A percentile compares a stretch with the other conserved stretches of the same genome.
Evolutionary conservation across 2,797 vertebrate genomes (phyloP).

Genomic region (Syngnathus acus): DNA sequence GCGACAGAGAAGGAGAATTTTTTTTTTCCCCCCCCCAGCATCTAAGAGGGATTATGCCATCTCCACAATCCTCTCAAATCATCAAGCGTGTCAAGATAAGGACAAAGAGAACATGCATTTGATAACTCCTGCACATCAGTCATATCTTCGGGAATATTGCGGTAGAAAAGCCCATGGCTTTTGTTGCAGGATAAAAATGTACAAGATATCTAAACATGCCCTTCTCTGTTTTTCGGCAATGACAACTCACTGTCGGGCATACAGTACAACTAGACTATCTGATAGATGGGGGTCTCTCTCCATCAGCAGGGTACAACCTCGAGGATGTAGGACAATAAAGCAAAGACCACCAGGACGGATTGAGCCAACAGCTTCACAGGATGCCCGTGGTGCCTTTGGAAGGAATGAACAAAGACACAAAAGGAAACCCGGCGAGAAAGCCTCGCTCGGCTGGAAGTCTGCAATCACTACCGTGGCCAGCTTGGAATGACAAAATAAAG

Average conservation of each 20-base stretch:
- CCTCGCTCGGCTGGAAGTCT: conserved; percentile 45
- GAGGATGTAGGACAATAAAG: conserved; percentile 40
- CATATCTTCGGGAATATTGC: conserved; percentile 9
- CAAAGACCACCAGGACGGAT: conserved; percentile 55
- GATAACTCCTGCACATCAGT: conserved; percentile 21
- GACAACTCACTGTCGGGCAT: conserved; percentile 27
- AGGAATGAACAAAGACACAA: conserved; percentile 54
- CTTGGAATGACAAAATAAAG: conserved; percentile 32
- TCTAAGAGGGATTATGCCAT: conserved; percentile 25
- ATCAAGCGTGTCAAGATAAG: conserved; percentile 29
- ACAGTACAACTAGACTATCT: conserved; percentile 13
- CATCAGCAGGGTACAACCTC: conserved; percentile 47
- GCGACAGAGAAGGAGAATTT: conserved; percentile 26
- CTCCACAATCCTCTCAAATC: conserved; percentile 30
- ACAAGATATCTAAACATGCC: neutral
- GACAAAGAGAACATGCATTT: conserved; percentile 27
- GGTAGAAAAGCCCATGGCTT: conserved; percentile 4
- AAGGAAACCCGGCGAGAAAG: conserved; percentile 45
- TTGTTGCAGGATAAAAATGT: neutral
- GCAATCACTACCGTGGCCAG: conserved; percentile 29
- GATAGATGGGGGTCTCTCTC: conserved; percentile 6
- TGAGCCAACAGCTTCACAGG: conserved; percentile 45
- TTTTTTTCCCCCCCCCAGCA: neutral
- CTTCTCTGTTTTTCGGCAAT: conserved; percentile 25
- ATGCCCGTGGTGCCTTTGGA: conserved; percentile 51